phyloP scores from a whole-genome alignment of 2,888 invertebrate genomes.

The Andrena trimmerana region DNA sequence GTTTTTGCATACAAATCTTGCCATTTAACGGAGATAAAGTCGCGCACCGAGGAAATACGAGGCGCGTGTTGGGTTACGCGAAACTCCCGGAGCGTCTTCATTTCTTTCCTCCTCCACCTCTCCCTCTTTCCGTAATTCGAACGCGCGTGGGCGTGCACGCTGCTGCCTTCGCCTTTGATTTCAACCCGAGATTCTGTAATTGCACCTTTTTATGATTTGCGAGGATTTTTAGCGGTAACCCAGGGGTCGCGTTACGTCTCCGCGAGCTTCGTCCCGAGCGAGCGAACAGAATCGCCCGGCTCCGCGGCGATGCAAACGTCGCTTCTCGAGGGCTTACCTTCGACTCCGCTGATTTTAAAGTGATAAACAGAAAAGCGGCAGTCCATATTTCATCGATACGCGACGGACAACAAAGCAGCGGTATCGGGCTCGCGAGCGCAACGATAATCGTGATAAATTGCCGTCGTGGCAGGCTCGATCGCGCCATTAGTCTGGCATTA shows the following conservation, averaged over 20 bases:
- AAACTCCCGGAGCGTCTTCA: conserved; percentile 10
- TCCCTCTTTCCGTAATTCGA: not conserved
- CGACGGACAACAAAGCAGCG: conserved; percentile 24
- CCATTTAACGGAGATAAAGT: conserved; percentile 26
- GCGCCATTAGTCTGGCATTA: conserved; percentile 41
- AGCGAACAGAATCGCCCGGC: too few species aligned
- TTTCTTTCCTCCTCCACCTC: not conserved
- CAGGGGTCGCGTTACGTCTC: conserved; percentile 20
- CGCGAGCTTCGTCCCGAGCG: not conserved
- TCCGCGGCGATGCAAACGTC: too few species aligned
- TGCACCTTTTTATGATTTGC: conserved; percentile 4
- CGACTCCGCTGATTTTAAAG: not conserved
- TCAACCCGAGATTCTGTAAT: conserved; percentile 2
- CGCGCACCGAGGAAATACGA: conserved; percentile 18
- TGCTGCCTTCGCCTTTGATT: conserved; percentile 3
- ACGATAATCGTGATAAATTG: conserved; percentile 55
- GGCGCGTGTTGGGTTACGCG: conserved; percentile 44
- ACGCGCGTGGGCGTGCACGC: not conserved
- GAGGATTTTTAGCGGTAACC: conserved; percentile 7
- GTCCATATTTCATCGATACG: conserved; percentile 38
- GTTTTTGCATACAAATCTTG: conserved; percentile 44
- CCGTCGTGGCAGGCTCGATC: conserved; percentile 30
- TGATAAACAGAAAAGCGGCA: conserved; percentile 4
- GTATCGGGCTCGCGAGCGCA: conserved; percentile 23
- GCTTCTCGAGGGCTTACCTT: too few species aligned